phyloP scores from a whole-genome alignment of 1,140 invertebrate genomes.

The Lordiphosa clarofinis region DNA sequence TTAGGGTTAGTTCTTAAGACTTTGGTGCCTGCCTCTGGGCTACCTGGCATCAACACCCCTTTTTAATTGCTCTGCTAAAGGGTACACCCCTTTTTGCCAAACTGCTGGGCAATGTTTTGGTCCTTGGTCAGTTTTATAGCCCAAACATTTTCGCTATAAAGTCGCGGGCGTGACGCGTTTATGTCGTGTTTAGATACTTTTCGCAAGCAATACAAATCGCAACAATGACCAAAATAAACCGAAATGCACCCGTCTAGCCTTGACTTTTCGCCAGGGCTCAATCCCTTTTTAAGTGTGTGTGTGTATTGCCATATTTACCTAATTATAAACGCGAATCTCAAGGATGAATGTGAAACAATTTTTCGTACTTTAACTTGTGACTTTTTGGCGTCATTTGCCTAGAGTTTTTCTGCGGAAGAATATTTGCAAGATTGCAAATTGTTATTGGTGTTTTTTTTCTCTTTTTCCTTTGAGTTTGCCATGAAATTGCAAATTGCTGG shows the following conservation, averaged over 20 bases:
- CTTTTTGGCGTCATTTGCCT: conserved; percentile 55
- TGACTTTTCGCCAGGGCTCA: conserved; percentile 45
- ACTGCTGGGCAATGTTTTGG: conserved; percentile 52
- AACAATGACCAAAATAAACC: conserved; percentile 44
- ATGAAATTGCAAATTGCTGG: conserved; percentile 48
- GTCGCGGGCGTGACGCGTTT: conserved; percentile 73
- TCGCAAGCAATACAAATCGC: conserved; percentile 68
- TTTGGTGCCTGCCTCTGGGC: conserved; percentile 11
- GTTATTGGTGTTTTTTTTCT: conserved; percentile 27
- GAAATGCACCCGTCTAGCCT: conserved; percentile 65
- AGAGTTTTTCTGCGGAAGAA: conserved; percentile 38
- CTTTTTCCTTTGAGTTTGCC: conserved; percentile 23
- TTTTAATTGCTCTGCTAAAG: conserved; percentile 77
- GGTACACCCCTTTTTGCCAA: conserved; percentile 72
- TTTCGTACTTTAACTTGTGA: conserved; percentile 20
- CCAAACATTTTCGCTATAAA: conserved; percentile 3
- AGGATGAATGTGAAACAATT: conserved; percentile 57
- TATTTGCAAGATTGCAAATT: conserved; percentile 42
- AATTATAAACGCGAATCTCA: conserved; percentile 59
- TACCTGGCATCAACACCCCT: conserved; percentile 41
- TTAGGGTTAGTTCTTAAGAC: conserved; percentile 45
- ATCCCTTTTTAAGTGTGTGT: conserved; percentile 31
- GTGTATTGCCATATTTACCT: conserved; percentile 52
- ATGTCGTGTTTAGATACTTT: conserved; percentile 77
- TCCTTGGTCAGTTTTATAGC: conserved; percentile 47